Evolutionary conservation across 2,113 vertebrate genomes (phyloP).

Genomic region (Pampusana beccarii): DNA sequence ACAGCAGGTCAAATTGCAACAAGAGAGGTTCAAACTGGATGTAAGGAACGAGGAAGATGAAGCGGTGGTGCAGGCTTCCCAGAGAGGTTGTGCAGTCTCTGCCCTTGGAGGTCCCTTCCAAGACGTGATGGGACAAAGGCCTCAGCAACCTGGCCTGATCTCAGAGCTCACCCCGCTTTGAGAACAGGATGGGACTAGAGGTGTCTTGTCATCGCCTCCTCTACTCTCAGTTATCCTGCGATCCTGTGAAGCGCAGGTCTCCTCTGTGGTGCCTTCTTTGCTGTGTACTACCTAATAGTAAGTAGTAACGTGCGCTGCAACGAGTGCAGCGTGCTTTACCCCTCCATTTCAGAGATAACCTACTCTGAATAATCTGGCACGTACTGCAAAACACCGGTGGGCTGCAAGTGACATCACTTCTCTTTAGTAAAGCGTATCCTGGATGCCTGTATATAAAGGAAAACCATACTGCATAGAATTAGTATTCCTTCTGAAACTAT

Average conservation of each 20-base stretch:
- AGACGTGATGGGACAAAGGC: not conserved
- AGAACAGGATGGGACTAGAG: not conserved
- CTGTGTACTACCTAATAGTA: not conserved
- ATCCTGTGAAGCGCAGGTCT: not conserved
- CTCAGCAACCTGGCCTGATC: not conserved
- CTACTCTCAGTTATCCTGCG: not conserved
- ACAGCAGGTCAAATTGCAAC: not conserved
- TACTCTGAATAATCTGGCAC: not conserved
- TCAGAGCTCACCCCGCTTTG: not conserved
- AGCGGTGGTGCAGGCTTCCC: not conserved
- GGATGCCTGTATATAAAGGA: not conserved
- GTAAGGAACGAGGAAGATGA: not conserved
- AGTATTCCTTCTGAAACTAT: not conserved
- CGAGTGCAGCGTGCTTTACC: not conserved
- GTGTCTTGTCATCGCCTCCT: accelerated
- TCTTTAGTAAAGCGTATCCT: not conserved
- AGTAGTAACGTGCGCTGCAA: not conserved
- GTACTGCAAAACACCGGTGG: not conserved
- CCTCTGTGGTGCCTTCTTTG: not conserved
- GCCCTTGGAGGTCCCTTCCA: not conserved
- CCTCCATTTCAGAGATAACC: not conserved
- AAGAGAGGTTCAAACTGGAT: not conserved
- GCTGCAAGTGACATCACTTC: not conserved
- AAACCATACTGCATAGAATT: not conserved
- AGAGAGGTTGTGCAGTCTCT: not conserved